These are phyloP conservation scores for Incurvaria masculella DNA, from an alignment of 2,888 invertebrate genomes.

Conservation along the genomic window DNA sequence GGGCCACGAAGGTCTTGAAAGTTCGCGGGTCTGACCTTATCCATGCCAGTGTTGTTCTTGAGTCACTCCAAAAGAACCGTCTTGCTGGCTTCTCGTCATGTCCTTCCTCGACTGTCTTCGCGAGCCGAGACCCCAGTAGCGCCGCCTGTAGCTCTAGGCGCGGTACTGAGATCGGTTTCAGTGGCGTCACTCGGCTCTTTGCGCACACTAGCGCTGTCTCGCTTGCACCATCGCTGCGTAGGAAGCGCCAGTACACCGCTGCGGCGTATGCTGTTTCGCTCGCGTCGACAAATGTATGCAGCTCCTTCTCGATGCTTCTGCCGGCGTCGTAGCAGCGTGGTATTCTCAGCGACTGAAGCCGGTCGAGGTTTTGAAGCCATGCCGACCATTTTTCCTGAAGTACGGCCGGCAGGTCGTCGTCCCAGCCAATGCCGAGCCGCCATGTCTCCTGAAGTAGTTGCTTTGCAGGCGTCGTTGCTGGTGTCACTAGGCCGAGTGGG, in stretches of 20 bases:
- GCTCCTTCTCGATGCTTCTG: background rate
- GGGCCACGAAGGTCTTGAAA: constrained; percentile 2
- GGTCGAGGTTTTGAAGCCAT: too few species aligned
- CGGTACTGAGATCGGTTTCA: too few species aligned
- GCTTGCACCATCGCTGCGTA: constrained; percentile 12
- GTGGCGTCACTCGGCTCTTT: too few species aligned
- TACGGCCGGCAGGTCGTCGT: background rate
- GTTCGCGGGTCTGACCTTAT: constrained; percentile 8
- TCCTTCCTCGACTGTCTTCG: background rate
- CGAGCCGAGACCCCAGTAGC: constrained; percentile 8
- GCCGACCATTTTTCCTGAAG: background rate
- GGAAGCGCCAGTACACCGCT: background rate
- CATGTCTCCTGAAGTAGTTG: background rate
- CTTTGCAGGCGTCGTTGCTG: too few species aligned
- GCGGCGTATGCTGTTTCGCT: too few species aligned
- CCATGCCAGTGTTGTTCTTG: too few species aligned
- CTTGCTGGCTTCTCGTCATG: constrained; percentile 11
- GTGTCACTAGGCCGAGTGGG: too few species aligned
- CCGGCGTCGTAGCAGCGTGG: constrained; percentile 7
- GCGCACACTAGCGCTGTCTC: background rate
- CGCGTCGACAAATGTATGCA: background rate
- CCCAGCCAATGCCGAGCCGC: background rate
- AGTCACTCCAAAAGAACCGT: constrained; percentile 10
- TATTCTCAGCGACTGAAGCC: background rate
- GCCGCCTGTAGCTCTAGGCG: constrained; percentile 10